Percentiles rank a stretch among this genome's conserved stretches.
phyloP scores from a whole-genome alignment of 1,140 invertebrate species.

The Diabrotica virgifera region DNA sequence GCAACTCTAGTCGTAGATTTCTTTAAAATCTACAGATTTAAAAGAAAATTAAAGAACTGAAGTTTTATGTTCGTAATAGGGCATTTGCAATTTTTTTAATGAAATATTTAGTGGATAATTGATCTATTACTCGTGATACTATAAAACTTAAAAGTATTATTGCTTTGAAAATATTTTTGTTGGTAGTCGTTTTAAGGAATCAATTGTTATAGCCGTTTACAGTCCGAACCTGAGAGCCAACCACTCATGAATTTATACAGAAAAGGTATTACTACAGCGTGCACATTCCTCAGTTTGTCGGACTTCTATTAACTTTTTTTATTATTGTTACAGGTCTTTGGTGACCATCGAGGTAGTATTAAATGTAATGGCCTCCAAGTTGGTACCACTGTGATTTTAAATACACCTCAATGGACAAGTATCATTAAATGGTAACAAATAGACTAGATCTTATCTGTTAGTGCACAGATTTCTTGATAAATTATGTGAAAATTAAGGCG shows the following conservation, averaged over 20 bases:
- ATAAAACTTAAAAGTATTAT: too few relatives aligned
- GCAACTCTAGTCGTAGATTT: too few relatives aligned
- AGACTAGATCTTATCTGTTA: background rate
- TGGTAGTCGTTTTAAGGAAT: too few relatives aligned
- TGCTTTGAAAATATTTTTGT: too few relatives aligned
- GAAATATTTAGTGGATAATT: too few relatives aligned
- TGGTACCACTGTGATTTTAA: background rate
- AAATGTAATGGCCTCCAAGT: background rate
- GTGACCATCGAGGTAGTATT: background rate
- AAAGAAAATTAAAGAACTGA: too few relatives aligned
- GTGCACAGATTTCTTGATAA: background rate
- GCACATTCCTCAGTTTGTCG: background rate
- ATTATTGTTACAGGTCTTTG: background rate
- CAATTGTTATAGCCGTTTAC: too few relatives aligned
- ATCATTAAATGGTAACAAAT: constrained; percentile 3
- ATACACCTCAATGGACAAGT: background rate
- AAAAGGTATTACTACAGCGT: background rate
- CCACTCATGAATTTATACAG: background rate
- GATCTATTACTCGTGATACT: too few relatives aligned
- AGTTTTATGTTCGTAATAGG: too few relatives aligned
- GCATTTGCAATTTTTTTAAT: too few relatives aligned
- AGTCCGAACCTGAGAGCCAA: background rate
- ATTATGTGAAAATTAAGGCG: constrained; percentile 2
- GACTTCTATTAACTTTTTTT: constrained; percentile 1
- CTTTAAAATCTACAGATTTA: too few relatives aligned